Evolutionary conservation across 2,888 invertebrate species (phyloP).

Genomic region (Suillia variegata): DNA sequence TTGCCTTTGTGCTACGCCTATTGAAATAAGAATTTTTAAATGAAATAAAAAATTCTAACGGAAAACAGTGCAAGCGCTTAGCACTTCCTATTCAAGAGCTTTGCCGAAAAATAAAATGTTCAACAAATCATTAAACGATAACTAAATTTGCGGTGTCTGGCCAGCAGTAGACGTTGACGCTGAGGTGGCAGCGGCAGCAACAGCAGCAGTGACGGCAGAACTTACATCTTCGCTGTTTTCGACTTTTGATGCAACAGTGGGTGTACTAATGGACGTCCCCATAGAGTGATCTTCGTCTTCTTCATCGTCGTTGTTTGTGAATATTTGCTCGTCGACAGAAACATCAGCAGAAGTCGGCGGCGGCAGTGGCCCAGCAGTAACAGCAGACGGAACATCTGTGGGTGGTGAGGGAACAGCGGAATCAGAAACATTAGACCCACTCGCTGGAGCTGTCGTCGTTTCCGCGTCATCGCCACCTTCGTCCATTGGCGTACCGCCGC

Average conservation of each 20-base stretch:
- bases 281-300: not conserved
- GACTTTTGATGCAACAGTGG: not conserved
- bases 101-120: slow-evolving; percentile 56
- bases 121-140: slow-evolving; percentile 56
- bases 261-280: slow-evolving; percentile 2
- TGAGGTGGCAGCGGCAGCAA: slow-evolving; percentile 17
- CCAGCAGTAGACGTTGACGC: slow-evolving; percentile 4
- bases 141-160: slow-evolving; percentile 54
- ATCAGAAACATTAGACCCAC: slow-evolving; percentile 26
- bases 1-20: too few relatives aligned
- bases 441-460: slow-evolving; percentile 36
- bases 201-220: not conserved
- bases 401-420: not conserved
- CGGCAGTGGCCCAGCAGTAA: slow-evolving; percentile 1
- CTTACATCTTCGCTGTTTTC: not conserved
- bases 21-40: too few relatives aligned
- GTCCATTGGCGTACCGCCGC: slow-evolving; percentile 27
- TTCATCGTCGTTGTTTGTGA: not conserved
- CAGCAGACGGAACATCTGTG: not conserved
- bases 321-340: slow-evolving; percentile 7
- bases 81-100: slow-evolving; percentile 40
- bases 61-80: slow-evolving; percentile 27
- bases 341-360: too few relatives aligned
- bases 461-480: slow-evolving; percentile 31
- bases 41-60: not conserved